Evolutionary conservation across 2,797 vertebrate species (phyloP).

Genomic region (Phrynocephalus vlangalii): DNA sequence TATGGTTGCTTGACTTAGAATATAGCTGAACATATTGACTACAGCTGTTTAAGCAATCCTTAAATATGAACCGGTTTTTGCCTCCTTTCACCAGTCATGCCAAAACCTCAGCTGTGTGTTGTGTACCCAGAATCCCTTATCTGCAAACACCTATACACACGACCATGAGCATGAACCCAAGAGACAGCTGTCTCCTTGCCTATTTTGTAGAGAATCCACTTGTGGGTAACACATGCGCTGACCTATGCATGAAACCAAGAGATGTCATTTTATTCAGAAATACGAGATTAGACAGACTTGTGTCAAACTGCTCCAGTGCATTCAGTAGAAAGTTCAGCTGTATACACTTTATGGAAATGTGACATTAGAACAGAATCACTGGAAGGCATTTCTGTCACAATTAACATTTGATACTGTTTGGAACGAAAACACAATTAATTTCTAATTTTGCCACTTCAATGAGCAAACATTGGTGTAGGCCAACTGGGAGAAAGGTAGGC

Average conservation of each 20-base stretch:
- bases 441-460: constrained; percentile 63
- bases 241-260: constrained; percentile 13
- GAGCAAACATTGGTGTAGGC: constrained; percentile 58
- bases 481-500: constrained; percentile 9
- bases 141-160: neutral
- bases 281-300: constrained; percentile 15
- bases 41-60: neutral
- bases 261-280: neutral
- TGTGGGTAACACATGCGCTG: neutral
- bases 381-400: constrained; percentile 68
- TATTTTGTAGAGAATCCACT: neutral
- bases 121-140: neutral
- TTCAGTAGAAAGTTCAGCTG: constrained; percentile 54
- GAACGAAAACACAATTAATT: constrained; percentile 67
- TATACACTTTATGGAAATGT: constrained; percentile 73
- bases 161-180: neutral
- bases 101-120: too few relatives aligned
- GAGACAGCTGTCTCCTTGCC: neutral
- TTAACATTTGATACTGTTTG: constrained; percentile 67
- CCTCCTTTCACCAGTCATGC: neutral
- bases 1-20: neutral
- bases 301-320: constrained; percentile 14
- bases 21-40: neutral
- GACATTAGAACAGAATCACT: constrained; percentile 73
- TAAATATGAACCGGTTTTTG: neutral